A percentile compares a stretch with the other conserved stretches of the same genome.
phyloP scores from a whole-genome alignment of 2,113 vertebrate genomes.

The Noturus placidus region DNA sequence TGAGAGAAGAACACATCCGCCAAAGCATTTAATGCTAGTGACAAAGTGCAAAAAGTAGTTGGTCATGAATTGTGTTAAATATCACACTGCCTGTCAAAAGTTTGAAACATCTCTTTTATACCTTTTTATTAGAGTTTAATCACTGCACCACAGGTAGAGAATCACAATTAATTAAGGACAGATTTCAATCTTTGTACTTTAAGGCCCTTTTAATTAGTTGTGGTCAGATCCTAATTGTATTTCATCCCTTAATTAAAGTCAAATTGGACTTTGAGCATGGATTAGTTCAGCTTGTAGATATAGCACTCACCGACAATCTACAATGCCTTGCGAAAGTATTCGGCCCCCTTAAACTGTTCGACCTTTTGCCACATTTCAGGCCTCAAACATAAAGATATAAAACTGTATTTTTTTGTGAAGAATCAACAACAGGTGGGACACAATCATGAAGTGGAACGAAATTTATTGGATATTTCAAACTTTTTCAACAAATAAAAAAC shows the following conservation, averaged over 20 bases:
- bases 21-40: neutral
- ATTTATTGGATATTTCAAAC: too few relatives aligned
- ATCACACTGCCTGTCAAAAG: neutral
- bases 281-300: neutral
- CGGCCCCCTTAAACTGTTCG: too few relatives aligned
- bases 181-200: neutral
- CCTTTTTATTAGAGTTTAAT: neutral
- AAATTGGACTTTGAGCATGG: neutral
- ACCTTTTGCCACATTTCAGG: too few relatives aligned
- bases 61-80: neutral
- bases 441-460: too few relatives aligned
- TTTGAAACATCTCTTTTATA: neutral
- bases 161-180: neutral
- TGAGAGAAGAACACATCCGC: neutral
- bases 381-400: too few relatives aligned
- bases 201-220: neutral
- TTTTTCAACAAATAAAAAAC: too few relatives aligned
- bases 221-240: neutral
- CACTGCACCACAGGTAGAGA: neutral
- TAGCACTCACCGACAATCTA: neutral
- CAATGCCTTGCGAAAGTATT: too few relatives aligned
- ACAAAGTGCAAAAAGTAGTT: neutral
- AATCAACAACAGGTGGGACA: too few relatives aligned
- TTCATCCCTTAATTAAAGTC: neutral
- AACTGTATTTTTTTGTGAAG: too few relatives aligned